Base-by-base conservation (phyloP, 2,113 vertebrate genomes). In the Gasterosteus nipponicus region DNA sequence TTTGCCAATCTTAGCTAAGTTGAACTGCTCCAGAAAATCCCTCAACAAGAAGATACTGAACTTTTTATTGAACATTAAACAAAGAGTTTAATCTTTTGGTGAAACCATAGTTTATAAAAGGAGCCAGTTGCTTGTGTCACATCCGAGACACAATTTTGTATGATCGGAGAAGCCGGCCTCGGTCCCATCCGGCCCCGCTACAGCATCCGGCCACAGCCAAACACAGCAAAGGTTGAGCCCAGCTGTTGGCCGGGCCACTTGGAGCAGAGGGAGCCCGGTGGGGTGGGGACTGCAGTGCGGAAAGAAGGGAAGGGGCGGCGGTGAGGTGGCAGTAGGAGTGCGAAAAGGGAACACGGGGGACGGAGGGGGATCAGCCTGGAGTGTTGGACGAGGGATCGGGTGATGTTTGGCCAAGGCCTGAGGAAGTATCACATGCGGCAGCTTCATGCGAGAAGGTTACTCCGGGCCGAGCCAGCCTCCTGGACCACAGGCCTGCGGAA, bases 351-450 rank as follows among this genome's bases (percentile, higher is more conserved):
- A 83, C 80, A 82, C 70, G 49, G 63, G 78, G 83, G 80, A 89
- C 87, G 71, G 72, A 86, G 22, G 71, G 81, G 84, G 82, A 89
- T 88, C 84, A 77, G 75, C 54, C 75, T 69, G 73, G 72, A 82
- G 80, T 75, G 83, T 87, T 73, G 85, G 78, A 83, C 75, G 67
- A 73, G 78, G 84, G 92, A 92, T 94, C 86, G 29, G 85, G 86
- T 94, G 87, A 85, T 92, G 89, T 92, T 91, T 92, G 90, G 91
- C 86, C 89, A 75, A 87, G 72, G 86, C 88, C 80, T 91, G 87
- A 93, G 93, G 93, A 94, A 93, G 92, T 94, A 94, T 94, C 92
- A 82, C 77, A 91, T 94, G 90, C 71, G 58, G 91, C 89, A 92
- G 88, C 86, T 89, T 90, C 88, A 90, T 88, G 91, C 56, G 85